Evolutionary conservation across 2,113 vertebrate species (phyloP).

Genomic region (Trichomycterus rosablanca): DNA sequence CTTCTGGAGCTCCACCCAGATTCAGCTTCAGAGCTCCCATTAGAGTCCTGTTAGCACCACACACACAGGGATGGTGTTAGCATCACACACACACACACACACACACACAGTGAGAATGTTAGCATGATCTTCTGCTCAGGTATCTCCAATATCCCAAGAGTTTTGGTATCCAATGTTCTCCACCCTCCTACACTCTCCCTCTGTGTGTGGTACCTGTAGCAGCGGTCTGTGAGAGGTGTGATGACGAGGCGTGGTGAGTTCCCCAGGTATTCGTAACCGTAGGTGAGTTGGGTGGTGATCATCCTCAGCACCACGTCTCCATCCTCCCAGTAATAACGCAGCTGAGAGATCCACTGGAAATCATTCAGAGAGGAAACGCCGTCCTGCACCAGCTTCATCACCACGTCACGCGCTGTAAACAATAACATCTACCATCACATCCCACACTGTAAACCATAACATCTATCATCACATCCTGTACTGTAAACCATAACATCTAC

Average conservation of each 20-base stretch:
- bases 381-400: conserved; percentile 75
- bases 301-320: conserved; percentile 77
- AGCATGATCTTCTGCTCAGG: background rate
- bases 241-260: conserved; percentile 87
- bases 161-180: too few relatives aligned
- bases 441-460: too few relatives aligned
- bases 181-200: too few relatives aligned
- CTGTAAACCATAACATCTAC: too few relatives aligned
- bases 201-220: conserved; percentile 77
- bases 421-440: too few relatives aligned
- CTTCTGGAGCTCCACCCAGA: conserved; percentile 91
- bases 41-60: conserved; percentile 73
- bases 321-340: conserved; percentile 84
- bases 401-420: conserved; percentile 86
- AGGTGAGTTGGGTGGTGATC: conserved; percentile 83
- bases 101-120: background rate
- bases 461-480: too few relatives aligned
- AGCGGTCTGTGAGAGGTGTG: conserved; percentile 87
- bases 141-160: too few relatives aligned
- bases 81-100: background rate
- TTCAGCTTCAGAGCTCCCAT: conserved; percentile 91
- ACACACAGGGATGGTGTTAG: background rate
- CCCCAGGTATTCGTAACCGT: conserved; percentile 92
- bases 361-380: conserved; percentile 74
- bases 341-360: conserved; percentile 91